A percentile compares a stretch with the other conserved stretches of the same genome.
Conservation (phyloP, 2,888 invertebrate species). For the Nemurella pictetii region DNA sequence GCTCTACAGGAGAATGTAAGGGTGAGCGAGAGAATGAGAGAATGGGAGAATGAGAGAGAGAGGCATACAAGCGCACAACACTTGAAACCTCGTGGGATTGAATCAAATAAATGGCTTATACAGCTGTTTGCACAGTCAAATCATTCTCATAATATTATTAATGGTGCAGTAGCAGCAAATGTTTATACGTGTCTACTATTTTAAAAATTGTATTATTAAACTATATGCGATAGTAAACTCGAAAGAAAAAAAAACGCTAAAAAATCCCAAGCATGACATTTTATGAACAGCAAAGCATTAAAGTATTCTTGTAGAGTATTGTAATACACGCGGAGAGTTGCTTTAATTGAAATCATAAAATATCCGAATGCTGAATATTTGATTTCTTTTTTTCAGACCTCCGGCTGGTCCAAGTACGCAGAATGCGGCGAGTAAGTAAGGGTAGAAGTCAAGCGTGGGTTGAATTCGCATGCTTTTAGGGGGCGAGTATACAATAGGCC, state of each 20-base stretch:
- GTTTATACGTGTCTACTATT: background rate
- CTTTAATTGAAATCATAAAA: background rate
- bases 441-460: too few species aligned
- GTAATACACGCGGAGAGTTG: background rate
- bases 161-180: background rate
- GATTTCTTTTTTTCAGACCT: background rate
- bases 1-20: background rate
- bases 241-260: background rate
- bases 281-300: background rate
- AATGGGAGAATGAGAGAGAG: background rate
- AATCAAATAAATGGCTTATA: constrained; percentile 32
- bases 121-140: constrained; percentile 8
- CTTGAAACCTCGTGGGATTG: constrained; percentile 32
- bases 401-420: too few species aligned
- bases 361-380: background rate
- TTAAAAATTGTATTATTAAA: background rate
- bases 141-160: background rate
- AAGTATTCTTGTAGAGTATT: background rate
- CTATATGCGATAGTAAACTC: background rate
- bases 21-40: background rate
- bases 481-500: too few species aligned
- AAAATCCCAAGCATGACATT: background rate
- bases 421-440: background rate
- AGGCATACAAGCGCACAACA: background rate
- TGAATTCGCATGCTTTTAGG: too few species aligned